phyloP scores from a whole-genome alignment of 2,797 vertebrate species.

The Lepus oiostolus region DNA sequence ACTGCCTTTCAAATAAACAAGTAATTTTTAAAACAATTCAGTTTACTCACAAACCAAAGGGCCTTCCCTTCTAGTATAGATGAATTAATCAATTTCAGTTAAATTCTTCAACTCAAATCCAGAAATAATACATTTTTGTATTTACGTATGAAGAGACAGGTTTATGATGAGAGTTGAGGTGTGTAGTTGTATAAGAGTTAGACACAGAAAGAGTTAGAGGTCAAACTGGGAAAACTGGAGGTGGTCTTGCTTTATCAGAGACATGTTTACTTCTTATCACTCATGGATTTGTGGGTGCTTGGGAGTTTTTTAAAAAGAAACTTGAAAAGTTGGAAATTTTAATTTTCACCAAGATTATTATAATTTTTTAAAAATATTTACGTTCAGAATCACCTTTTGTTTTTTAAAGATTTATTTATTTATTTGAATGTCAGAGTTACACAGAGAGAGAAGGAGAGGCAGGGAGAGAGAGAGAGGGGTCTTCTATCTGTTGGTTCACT shows the following conservation, averaged over 20 bases:
- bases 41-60: background rate
- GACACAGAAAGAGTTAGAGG: background rate
- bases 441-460: too few species aligned
- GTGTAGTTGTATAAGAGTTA: background rate
- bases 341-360: slow-evolving; percentile 9
- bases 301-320: background rate
- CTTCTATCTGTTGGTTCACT: too few species aligned
- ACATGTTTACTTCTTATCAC: background rate
- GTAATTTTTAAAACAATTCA: background rate
- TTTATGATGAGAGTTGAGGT: background rate
- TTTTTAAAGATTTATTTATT: too few species aligned
- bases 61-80: background rate
- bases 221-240: background rate
- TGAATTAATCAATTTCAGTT: slow-evolving; percentile 5
- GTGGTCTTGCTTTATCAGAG: background rate
- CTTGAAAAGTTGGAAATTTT: slow-evolving; percentile 24
- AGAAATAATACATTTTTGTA: background rate
- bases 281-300: background rate
- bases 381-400: background rate
- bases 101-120: slow-evolving; percentile 24
- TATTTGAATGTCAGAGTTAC: too few species aligned
- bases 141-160: background rate
- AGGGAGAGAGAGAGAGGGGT: too few species aligned
- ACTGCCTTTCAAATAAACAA: too few species aligned
- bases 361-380: slow-evolving; percentile 39